Evolutionary conservation across 2,113 vertebrate species (phyloP), one percentile per base, ranked within the genome.

Genomic region (Engystomops pustulosus): DNA sequence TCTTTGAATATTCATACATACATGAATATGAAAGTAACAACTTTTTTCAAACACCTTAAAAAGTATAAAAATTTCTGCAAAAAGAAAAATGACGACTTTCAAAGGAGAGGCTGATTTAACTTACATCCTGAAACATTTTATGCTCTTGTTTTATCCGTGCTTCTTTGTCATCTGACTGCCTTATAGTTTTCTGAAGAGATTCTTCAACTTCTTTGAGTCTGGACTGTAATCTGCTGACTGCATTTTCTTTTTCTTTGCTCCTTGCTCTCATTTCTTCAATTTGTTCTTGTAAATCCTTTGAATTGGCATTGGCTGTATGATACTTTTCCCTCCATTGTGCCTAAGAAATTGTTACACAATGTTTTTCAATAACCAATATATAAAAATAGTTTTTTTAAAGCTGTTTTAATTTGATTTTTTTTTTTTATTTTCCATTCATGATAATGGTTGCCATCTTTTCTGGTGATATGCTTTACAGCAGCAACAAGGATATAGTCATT

Each of bases 41-140:
- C n/a, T 23, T 58, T 23, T 0, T 60, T 9, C 9, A 25, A 23
- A 58, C 3, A 3, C 25, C 15, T 23, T 53, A n/a, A 2, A 58
- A 9, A n/a, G 20, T 23, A 23, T 30, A 5, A 23, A 30, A 65
- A 30, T 15, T 11, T 18, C 7, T 67, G 27, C 14, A 67, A 34
- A 67, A 18, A 18, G 5, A 67, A 34, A 65, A 30, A 65, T 17
- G 15, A 12, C 32, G 12, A 17, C 25, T 32, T 65, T 65, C 25
- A 1, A 15, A 65, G 15, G 14, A 67, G 1, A 17, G 2, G 30
- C 10, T 25, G 17, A 67, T 9, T 74, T 27, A 10, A 88, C 97
- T 96, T 89, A 99, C 98, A 9, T 98, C 95, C 86, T 98, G 96
- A 90, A 98, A 96, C 95, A 96, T 97, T 86, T 93, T 95, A 90